Conservation (phyloP, 1,140 invertebrate genomes). For the Scaptomyza graminum region DNA sequence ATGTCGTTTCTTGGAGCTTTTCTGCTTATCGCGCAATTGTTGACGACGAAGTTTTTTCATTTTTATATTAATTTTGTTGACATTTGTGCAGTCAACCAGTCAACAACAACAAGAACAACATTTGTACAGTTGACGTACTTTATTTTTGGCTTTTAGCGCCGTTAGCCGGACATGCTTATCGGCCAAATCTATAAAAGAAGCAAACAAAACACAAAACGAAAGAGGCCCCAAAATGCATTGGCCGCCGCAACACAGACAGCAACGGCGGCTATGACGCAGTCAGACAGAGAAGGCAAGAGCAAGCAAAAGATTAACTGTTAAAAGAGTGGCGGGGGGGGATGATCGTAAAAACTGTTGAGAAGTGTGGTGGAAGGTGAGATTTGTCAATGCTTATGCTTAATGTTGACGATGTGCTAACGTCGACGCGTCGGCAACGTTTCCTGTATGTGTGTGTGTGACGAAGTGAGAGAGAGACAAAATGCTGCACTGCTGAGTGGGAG, state of each 20-base stretch:
- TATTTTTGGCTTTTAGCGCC: constrained; percentile 20
- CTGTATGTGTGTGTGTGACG: constrained; percentile 21
- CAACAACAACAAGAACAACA: constrained; percentile 9
- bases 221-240: constrained; percentile 16
- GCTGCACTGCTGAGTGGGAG: constrained; percentile 19
- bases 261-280: background rate
- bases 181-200: constrained; percentile 15
- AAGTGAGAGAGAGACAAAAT: background rate
- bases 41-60: constrained; percentile 7
- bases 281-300: background rate
- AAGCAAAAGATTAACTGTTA: background rate
- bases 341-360: background rate
- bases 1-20: constrained; percentile 9
- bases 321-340: background rate
- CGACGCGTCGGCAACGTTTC: constrained; percentile 29
- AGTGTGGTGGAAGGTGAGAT: constrained; percentile 13
- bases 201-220: constrained; percentile 5
- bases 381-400: constrained; percentile 35
- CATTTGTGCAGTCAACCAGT: constrained; percentile 8
- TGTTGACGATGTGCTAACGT: constrained; percentile 41
- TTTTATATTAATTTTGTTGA: constrained; percentile 14
- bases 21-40: constrained; percentile 22
- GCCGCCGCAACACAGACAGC: background rate
- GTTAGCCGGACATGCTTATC: constrained; percentile 42
- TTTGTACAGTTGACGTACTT: constrained; percentile 35